Evolutionary conservation across 2,888 invertebrate genomes (phyloP).

Genomic region (Limnephilus marmoratus): DNA sequence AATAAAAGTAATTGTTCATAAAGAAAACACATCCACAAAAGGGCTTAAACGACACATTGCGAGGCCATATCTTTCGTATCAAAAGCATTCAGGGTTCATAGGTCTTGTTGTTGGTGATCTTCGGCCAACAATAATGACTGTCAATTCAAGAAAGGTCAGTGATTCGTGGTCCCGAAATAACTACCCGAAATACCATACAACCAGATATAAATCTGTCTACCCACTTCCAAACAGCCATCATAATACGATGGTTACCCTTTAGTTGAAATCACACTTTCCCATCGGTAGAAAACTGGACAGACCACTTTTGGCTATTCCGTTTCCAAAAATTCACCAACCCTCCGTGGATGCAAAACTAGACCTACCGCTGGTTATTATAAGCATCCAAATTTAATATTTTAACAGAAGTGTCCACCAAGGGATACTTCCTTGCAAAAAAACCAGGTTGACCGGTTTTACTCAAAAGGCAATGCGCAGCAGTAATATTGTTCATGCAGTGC

Average conservation of each 20-base stretch:
- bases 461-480: conserved; percentile 39
- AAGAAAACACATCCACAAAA: conserved; percentile 29
- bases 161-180: conserved; percentile 50
- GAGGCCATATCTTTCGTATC: neutral
- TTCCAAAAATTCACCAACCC: conserved; percentile 69
- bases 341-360: conserved; percentile 31
- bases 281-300: conserved; percentile 71
- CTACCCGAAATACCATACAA: conserved; percentile 30
- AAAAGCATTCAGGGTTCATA: neutral
- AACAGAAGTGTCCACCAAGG: conserved; percentile 57
- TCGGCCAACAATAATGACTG: conserved; percentile 54
- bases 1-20: conserved; percentile 56
- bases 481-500: conserved; percentile 46
- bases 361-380: conserved; percentile 16
- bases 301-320: conserved; percentile 75
- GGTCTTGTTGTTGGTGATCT: conserved; percentile 33
- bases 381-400: conserved; percentile 8
- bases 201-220: conserved; percentile 21
- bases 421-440: conserved; percentile 62
- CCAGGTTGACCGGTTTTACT: conserved; percentile 66
- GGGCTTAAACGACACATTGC: conserved; percentile 29
- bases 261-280: conserved; percentile 61
- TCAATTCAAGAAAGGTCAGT: conserved; percentile 61
- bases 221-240: conserved; percentile 45
- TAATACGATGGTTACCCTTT: conserved; percentile 53